Conservation (phyloP, 2,797 vertebrate genomes). For the Microctenopoma lineatum region DNA sequence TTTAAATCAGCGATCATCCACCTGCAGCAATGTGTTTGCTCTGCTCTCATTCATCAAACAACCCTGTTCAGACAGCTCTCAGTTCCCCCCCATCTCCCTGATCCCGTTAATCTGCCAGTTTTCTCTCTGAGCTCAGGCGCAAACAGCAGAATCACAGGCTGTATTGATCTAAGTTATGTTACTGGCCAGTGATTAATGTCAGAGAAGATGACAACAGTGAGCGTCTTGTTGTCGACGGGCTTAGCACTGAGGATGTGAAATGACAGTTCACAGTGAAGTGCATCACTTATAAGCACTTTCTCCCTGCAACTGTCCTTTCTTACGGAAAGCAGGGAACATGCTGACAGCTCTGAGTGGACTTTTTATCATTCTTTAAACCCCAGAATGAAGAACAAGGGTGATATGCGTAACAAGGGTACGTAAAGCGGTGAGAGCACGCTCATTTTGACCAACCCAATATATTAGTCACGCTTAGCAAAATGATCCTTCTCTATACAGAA, state of each 20-base stretch:
- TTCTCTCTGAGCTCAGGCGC: constrained; percentile 15
- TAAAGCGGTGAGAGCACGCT: background rate
- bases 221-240: constrained; percentile 14
- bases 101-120: constrained; percentile 24
- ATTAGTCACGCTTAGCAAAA: background rate
- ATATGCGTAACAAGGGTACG: background rate
- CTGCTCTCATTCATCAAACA: constrained; percentile 17
- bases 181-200: constrained; percentile 23
- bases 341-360: constrained; percentile 10
- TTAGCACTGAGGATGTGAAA: constrained; percentile 9
- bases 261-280: constrained; percentile 15
- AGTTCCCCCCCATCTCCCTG: constrained; percentile 10
- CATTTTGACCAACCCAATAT: background rate
- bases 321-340: background rate
- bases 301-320: background rate
- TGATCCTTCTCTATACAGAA: background rate
- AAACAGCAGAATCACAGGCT: constrained; percentile 21
- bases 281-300: background rate
- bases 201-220: constrained; percentile 12
- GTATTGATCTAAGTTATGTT: background rate
- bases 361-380: constrained; percentile 2
- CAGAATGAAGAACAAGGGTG: background rate
- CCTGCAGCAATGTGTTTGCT: constrained; percentile 18
- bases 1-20: constrained; percentile 15
- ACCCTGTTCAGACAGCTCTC: constrained; percentile 2